These are phyloP conservation scores for Sebastes taczanowskii DNA, from an alignment of 2,797 vertebrate genomes.

Conservation along the genomic window DNA sequence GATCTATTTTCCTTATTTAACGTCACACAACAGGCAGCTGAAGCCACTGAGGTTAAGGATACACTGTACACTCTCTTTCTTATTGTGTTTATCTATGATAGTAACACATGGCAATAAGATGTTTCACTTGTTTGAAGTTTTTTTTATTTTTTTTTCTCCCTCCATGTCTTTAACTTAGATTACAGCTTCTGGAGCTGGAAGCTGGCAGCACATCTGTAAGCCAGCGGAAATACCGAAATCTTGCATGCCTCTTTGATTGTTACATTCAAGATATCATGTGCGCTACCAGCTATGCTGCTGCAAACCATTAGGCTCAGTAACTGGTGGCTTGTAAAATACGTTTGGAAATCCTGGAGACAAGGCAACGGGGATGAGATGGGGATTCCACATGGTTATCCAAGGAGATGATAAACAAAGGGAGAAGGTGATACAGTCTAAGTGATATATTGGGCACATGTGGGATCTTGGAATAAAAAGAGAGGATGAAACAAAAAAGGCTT, in stretches of 20 bases:
- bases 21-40: background rate
- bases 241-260: slow-evolving; percentile 96
- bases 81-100: slow-evolving; percentile 36
- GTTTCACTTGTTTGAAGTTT: slow-evolving; percentile 84
- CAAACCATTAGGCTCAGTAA: slow-evolving; percentile 93
- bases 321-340: slow-evolving; percentile 93
- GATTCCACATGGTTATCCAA: slow-evolving; percentile 96
- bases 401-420: slow-evolving; percentile 91
- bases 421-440: slow-evolving; percentile 88
- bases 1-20: background rate
- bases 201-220: slow-evolving; percentile 88
- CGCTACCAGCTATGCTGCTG: slow-evolving; percentile 94
- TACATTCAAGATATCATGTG: slow-evolving; percentile 98
- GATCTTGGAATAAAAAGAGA: slow-evolving; percentile 74
- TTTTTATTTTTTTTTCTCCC: slow-evolving; percentile 5
- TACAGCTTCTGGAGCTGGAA: slow-evolving; percentile 84
- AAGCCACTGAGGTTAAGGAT: background rate
- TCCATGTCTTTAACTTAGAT: slow-evolving; percentile 84
- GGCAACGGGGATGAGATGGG: slow-evolving; percentile 91
- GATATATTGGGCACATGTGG: slow-evolving; percentile 94
- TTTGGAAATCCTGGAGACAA: slow-evolving; percentile 93
- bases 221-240: slow-evolving; percentile 94
- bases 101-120: slow-evolving; percentile 87
- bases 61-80: slow-evolving; percentile 6
- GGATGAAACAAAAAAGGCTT: slow-evolving; percentile 38